Evolutionary conservation across 2,113 vertebrate genomes (phyloP).

Genomic region (Nannospalax galili): DNA sequence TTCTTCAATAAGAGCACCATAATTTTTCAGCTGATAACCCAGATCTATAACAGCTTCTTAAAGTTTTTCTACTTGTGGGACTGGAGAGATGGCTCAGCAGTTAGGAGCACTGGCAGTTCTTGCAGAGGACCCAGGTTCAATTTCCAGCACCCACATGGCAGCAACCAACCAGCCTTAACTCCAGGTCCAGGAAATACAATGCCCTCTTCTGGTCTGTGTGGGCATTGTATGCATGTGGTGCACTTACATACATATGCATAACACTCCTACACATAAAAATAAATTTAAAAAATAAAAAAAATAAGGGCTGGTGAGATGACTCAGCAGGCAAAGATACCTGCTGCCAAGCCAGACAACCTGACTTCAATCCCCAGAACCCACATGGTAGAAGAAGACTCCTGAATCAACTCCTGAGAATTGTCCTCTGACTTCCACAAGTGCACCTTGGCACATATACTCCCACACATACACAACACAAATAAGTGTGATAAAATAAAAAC

Average conservation of each 20-base stretch:
- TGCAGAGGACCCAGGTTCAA: background rate
- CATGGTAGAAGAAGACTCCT: background rate
- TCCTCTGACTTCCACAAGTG: background rate
- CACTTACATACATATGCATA: too few species aligned
- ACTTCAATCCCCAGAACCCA: background rate
- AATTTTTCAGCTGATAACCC: background rate
- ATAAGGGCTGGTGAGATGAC: background rate
- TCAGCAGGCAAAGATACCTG: background rate
- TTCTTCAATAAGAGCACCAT: background rate
- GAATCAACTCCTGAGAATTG: background rate
- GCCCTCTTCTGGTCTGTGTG: too few species aligned
- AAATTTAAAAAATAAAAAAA: too few species aligned
- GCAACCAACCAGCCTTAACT: too few species aligned
- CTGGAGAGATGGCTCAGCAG: background rate
- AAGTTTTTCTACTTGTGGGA: background rate
- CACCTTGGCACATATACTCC: background rate
- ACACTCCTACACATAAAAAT: too few species aligned
- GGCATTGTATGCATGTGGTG: too few species aligned
- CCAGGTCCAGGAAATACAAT: too few species aligned
- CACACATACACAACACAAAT: background rate
- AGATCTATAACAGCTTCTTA: background rate
- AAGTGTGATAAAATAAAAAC: too few species aligned
- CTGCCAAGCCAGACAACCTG: background rate
- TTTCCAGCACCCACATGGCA: too few species aligned
- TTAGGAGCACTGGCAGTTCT: background rate